Evolutionary conservation across 2,797 vertebrate genomes (phyloP), one percentile per base, ranked within the genome.

Genomic region (Alosa sapidissima): DNA sequence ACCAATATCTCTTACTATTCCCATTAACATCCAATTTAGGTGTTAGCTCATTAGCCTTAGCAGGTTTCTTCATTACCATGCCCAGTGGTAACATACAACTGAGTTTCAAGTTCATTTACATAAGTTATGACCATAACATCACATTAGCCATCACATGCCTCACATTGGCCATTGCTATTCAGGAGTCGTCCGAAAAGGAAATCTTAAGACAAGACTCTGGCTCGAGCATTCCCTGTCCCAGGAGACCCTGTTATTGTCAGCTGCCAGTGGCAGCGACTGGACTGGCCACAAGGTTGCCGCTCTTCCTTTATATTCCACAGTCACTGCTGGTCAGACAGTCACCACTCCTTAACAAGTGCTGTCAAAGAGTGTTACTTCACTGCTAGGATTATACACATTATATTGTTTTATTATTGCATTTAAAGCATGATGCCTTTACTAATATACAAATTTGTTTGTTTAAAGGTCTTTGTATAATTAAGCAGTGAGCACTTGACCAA

Each of bases 191-290:
- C 68, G 5, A 58, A 58, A 5, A 19, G 36, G 33, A 41, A 75
- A 4, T 24, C 60, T 65, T 19, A 13, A 21, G 16, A 45, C 11
- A 11, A 75, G 4, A 21, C 41, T 45, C 36, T 62, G n/a, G 41
- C 72, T 11, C 16, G 65, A 72, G 28, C 13, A 72, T 14, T 33
- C 65, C 41, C 36, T 47, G 72, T 78, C 72, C 72, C 72, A 41
- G 14, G 72, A 21, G 72, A 78, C 36, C 41, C 72, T 78, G 72
- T 78, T 78, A 78, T 19, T 78, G 72, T 78, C 72, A 78, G 72
- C 19, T 45, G 41, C 16, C 72, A 41, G 72, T 41, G 41, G 14
- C 72, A 41, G 72, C 16, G 72, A 78, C 72, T 78, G 16, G 11
- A 41, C 6, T 16, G 41, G 5, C 19, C 72, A 78, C 16, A 75